These are phyloP conservation scores for Scomber scombrus DNA, from an alignment of 2,113 vertebrate genomes.

Conservation along the genomic window DNA sequence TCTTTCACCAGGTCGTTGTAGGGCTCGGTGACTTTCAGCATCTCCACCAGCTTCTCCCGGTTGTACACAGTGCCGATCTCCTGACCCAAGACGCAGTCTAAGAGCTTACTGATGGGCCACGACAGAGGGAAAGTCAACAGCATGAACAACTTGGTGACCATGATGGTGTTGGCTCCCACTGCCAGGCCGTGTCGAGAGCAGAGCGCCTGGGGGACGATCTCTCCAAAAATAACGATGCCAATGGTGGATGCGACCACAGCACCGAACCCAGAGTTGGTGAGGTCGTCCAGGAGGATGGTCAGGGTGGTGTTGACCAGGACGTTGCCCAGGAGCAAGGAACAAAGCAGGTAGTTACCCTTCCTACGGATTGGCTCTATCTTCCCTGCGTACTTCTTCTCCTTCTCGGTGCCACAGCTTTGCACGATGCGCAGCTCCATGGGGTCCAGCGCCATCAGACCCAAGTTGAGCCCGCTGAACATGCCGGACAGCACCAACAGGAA, in stretches of 20 bases:
- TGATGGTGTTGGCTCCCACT: slow-evolving; percentile 93
- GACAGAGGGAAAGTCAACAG: slow-evolving; percentile 94
- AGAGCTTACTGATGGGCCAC: slow-evolving; percentile 93
- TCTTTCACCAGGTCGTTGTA: slow-evolving; percentile 96
- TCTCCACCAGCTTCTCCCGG: slow-evolving; percentile 96
- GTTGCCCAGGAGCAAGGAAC: slow-evolving; percentile 95
- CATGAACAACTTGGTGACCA: slow-evolving; percentile 96
- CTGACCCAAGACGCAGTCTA: slow-evolving; percentile 93
- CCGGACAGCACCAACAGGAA: slow-evolving; percentile 91
- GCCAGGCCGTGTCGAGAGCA: slow-evolving; percentile 96
- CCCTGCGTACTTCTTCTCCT: slow-evolving; percentile 91
- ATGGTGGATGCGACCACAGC: slow-evolving; percentile 92
- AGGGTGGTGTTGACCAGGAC: slow-evolving; percentile 98
- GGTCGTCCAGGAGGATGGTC: slow-evolving; percentile 95
- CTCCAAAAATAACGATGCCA: slow-evolving; percentile 97
- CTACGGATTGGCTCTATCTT: slow-evolving; percentile 94
- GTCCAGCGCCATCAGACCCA: slow-evolving; percentile 97
- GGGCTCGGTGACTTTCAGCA: slow-evolving; percentile 95
- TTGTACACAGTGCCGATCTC: slow-evolving; percentile 98
- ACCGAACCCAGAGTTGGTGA: slow-evolving; percentile 90
- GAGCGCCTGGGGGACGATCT: slow-evolving; percentile 95
- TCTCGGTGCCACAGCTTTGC: slow-evolving; percentile 94
- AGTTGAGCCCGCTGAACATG: slow-evolving; percentile 97
- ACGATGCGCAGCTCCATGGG: slow-evolving; percentile 99
- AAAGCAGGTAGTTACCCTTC: slow-evolving; percentile 95